Base-by-base conservation (phyloP, 92 coral and sea anemone species). In the Blastomussa wellsi region DNA sequence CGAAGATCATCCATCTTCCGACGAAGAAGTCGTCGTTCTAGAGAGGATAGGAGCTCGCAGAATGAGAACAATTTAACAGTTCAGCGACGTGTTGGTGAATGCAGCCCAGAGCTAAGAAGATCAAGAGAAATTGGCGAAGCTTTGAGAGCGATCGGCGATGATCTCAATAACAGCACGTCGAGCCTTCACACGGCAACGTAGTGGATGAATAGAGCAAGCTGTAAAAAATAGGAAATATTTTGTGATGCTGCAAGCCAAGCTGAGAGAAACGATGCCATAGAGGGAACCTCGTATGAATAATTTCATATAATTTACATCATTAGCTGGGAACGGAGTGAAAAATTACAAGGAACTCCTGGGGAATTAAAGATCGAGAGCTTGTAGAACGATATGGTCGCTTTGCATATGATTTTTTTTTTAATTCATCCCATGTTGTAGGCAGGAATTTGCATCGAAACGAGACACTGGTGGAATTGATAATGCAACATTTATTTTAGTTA, bases 131-230 rank as follows among this genome's bases (percentile, higher is more conserved):
- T 96, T 47, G 99, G 97, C 41, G 60, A 81, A 52, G 95, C 98
- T 13, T 69, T 96, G 76, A 76, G 98, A 69, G 90, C 84, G 16
- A 93, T 95, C 57, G 99, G 99, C 6, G 99, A 96, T 79, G 92
- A 90, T n/a, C 90, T 96, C 19, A 94, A 96, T 77, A 96, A 92
- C 79, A 96, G 96, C 69, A 72, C 84, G 16, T 44, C 81, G 17
- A 83, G 89, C 44, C 88, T 83, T 19, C 87, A 83, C 9, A 8
- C 72, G 5, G 74, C 79, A n/a, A 39, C 74, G 90, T 82, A 80
- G 86, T 59, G 29, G n/a, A 38, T 6, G 13, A 33, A 24, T 70
- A n/a, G 75, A 37, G 37, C n/a, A 22, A 70, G 24, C 3, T 36
- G 26, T n/a, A 19, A 33, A 3, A 37, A 33, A 5, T 1, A 2